phyloP scores from a whole-genome alignment of 2,797 vertebrate species.

The Alosa sapidissima region DNA sequence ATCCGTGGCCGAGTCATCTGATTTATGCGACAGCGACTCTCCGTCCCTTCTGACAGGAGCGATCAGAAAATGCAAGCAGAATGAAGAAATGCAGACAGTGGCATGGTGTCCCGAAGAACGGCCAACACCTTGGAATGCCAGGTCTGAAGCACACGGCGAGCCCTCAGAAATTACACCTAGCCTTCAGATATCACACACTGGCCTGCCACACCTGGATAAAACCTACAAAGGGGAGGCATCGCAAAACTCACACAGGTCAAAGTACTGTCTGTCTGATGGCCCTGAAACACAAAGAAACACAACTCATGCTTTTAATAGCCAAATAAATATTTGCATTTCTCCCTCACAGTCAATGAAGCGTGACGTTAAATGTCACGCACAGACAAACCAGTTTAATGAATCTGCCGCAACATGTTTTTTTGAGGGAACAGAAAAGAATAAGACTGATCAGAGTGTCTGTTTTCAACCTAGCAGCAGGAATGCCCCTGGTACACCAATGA shows the following conservation, averaged over 20 bases:
- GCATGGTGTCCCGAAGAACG: not conserved
- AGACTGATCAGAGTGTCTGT: not conserved
- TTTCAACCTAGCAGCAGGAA: not conserved
- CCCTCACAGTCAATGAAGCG: not conserved
- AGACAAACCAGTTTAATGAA: not conserved
- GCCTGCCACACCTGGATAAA: slow-evolving; percentile 13
- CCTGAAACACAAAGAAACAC: not conserved
- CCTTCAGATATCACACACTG: slow-evolving; percentile 1
- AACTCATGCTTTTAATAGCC: not conserved
- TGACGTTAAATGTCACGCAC: not conserved
- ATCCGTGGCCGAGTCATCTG: slow-evolving; percentile 16
- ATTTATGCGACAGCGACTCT: slow-evolving; percentile 39
- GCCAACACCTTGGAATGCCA: not conserved
- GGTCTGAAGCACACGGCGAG: not conserved
- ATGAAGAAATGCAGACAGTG: not conserved
- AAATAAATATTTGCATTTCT: not conserved
- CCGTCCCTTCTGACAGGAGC: slow-evolving; percentile 48
- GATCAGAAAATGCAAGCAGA: not conserved
- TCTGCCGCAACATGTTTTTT: not conserved
- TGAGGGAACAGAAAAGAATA: not conserved
- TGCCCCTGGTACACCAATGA: not conserved
- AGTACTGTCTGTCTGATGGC: not conserved
- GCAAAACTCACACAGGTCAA: not conserved
- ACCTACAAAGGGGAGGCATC: not conserved
- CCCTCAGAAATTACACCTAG: slow-evolving; percentile 16